Conservation (phyloP, 1,140 invertebrate species). For the Pseudomyrmex dendroicus region DNA sequence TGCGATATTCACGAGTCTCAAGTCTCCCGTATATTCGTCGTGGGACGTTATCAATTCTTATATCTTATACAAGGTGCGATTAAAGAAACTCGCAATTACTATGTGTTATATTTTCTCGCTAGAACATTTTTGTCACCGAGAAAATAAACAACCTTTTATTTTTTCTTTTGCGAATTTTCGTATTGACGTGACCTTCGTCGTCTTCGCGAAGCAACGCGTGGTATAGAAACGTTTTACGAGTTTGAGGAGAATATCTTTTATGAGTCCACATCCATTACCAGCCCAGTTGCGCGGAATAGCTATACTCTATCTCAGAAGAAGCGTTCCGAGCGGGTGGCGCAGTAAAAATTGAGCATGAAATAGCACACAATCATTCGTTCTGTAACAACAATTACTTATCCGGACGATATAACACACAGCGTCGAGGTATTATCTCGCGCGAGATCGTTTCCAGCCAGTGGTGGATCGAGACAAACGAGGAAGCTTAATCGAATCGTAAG, state of each 20-base stretch:
- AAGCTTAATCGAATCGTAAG: conserved; percentile 53
- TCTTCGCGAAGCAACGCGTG: not conserved
- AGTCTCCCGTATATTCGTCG: not conserved
- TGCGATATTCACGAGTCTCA: conserved; percentile 50
- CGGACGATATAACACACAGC: conserved; percentile 43
- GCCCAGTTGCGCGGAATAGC: not conserved
- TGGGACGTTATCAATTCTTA: not conserved
- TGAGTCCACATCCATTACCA: conserved; percentile 40
- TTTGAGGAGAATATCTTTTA: conserved; percentile 32
- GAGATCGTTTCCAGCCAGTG: not conserved
- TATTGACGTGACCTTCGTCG: not conserved
- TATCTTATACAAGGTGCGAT: not conserved
- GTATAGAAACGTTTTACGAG: conserved; percentile 39
- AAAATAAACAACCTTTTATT: conserved; percentile 3
- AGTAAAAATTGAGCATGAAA: conserved; percentile 38
- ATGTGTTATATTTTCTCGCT: not conserved
- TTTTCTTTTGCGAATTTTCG: not conserved
- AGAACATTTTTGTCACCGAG: not conserved
- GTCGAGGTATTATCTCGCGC: conserved; percentile 36
- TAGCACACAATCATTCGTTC: not conserved
- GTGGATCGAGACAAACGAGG: conserved; percentile 19
- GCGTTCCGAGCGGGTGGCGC: not conserved
- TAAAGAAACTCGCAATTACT: conserved; percentile 4
- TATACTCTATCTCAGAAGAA: not conserved
- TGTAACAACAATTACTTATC: conserved; percentile 46